Base-by-base conservation (phyloP, 1,140 invertebrate genomes). In the Gryllus bimaculatus region DNA sequence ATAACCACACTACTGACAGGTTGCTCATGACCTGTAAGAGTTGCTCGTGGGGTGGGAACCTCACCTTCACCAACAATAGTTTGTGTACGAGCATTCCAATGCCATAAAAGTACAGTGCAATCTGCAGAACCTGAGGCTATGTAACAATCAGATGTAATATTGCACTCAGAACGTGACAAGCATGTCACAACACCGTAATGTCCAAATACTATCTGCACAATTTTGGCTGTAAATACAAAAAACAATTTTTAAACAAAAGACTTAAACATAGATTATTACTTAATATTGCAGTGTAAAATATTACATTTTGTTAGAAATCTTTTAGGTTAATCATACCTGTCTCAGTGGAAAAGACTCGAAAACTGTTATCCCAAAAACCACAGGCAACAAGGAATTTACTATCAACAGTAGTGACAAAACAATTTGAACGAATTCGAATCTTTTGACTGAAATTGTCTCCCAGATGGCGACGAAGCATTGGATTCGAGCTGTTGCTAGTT, bases 321-420 rank as follows among this genome's bases (percentile, higher is more conserved):
- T 39, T 66, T 66, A 66, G 3, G 7, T 10, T 7, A 66, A 18
- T 1, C 10, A 13, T 66, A 96, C 95, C 95, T 82, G 95, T 96
- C 85, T 99, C 98, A 0, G 97, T 96, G 74, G 94, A 96, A 86
- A 99, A 99, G 5, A 99, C 95, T 47, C 98, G 88, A 87, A 99
- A 99, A 86, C 96, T 98, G 86, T 99, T 99, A 86, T 99, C 98
- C 95, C 98, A 99, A 87, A 99, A 99, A 74, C 98, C 98, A 86
- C 96, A 97, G n/a, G 98, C 97, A 80, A 99, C 94, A 78, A 99
- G 90, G 86, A 98, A 99, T 80, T 95, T 90, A 82, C 95, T 97
- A 85, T 99, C 98, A 7, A 98, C 96, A 0, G 97, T 99, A 15
- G 96, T 98, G 12, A 99, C 95, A 88, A 99, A 99, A 85, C 96